phyloP scores from a whole-genome alignment of 2,113 vertebrate genomes.

The Tragulus kanchil region DNA sequence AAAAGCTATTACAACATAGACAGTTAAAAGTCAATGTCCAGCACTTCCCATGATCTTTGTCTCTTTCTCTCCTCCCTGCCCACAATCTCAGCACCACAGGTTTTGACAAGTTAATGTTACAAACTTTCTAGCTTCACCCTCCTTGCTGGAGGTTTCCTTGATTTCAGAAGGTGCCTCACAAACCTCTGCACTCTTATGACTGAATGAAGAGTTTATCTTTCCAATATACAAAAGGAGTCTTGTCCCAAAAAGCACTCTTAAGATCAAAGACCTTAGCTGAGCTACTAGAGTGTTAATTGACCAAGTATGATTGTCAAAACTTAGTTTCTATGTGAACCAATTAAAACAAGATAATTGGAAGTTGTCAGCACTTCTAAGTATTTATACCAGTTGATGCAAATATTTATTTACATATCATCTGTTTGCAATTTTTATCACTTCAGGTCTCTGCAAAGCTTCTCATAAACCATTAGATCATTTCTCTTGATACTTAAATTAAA shows the following conservation, averaged over 20 bases:
- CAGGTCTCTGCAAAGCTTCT: conserved; percentile 55
- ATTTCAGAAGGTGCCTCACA: conserved; percentile 1
- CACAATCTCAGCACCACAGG: background rate
- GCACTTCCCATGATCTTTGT: background rate
- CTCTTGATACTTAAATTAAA: conserved; percentile 71
- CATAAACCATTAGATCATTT: conserved; percentile 55
- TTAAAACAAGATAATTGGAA: conserved; percentile 81
- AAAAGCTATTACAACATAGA: background rate
- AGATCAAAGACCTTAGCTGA: conserved; percentile 69
- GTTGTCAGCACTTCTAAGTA: conserved; percentile 79
- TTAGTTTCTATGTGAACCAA: conserved; percentile 68
- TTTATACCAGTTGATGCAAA: conserved; percentile 78
- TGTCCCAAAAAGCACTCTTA: background rate
- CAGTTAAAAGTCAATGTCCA: background rate
- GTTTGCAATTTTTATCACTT: conserved; percentile 82
- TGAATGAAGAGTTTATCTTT: conserved; percentile 70
- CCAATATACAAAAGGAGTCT: conserved; percentile 35
- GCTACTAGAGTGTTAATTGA: conserved; percentile 75
- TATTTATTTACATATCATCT: conserved; percentile 84
- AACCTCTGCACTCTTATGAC: conserved; percentile 46
- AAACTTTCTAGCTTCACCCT: background rate
- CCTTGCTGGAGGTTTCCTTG: conserved; percentile 10
- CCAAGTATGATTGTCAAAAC: conserved; percentile 65
- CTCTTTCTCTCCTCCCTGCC: background rate
- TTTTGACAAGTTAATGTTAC: conserved; percentile 2